These are phyloP conservation scores for Menura novaehollandiae DNA, from an alignment of 2,113 vertebrate genomes.

Conservation along the genomic window DNA sequence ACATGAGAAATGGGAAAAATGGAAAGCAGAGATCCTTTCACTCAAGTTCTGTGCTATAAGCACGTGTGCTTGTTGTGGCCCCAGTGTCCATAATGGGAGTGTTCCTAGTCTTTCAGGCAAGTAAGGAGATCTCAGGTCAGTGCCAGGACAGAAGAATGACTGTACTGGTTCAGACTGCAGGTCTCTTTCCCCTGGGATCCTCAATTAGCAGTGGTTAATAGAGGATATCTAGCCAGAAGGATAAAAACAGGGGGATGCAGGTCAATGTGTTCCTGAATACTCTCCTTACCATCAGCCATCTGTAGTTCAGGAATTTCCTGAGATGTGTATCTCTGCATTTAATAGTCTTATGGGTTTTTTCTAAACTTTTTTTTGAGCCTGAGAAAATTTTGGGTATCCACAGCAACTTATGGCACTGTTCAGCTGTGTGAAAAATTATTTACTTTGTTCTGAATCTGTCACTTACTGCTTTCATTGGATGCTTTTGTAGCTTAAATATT, in stretches of 20 bases:
- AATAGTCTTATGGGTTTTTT: neutral
- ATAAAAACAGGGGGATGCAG: neutral
- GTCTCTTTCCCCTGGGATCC: neutral
- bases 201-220: neutral
- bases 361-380: neutral
- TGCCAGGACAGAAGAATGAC: neutral
- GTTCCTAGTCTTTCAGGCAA: neutral
- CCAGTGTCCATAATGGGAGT: neutral
- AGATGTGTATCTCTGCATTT: neutral
- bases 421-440: neutral
- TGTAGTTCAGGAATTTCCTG: neutral
- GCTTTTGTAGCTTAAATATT: neutral
- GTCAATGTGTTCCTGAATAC: neutral
- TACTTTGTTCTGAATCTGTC: conserved; percentile 18
- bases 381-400: neutral
- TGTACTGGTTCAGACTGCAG: neutral
- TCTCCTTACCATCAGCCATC: neutral
- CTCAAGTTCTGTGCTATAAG: neutral
- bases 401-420: neutral
- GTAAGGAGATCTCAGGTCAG: neutral
- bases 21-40: neutral
- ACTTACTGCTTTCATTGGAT: neutral
- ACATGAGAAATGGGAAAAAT: neutral
- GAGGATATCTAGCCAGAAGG: neutral
- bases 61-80: neutral